Evolutionary conservation across 2,888 invertebrate species (phyloP).

Genomic region (Trichacis sp.): DNA sequence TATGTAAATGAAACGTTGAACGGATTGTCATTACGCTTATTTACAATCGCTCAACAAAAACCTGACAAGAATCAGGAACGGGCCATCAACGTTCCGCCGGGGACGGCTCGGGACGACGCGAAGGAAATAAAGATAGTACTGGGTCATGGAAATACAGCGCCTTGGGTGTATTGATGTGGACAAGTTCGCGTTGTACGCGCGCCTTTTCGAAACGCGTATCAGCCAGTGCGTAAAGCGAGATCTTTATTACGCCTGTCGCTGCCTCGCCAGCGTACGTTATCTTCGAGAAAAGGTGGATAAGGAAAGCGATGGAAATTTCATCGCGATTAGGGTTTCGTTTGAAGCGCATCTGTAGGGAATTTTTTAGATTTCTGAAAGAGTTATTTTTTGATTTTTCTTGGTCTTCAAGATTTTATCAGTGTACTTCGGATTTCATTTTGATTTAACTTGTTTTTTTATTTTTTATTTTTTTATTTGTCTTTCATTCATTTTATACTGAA

Average conservation of each 20-base stretch:
- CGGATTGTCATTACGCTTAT: conserved; percentile 4
- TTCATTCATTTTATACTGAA: no score
- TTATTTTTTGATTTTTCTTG: no score
- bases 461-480: no score
- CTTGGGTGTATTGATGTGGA: background rate
- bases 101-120: background rate
- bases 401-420: no score
- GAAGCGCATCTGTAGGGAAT: no score
- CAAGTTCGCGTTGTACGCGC: background rate
- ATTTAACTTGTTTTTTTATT: no score
- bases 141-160: background rate
- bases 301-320: background rate
- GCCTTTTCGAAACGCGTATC: background rate
- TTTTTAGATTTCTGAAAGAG: no score
- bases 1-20: conserved; percentile 5
- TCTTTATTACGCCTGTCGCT: conserved; percentile 1
- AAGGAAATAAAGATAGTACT: background rate
- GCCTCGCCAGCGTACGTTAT: background rate
- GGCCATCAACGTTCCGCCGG: background rate
- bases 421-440: no score
- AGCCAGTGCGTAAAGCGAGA: background rate
- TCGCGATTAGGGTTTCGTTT: no score
- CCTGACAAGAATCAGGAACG: background rate
- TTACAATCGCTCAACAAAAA: conserved; percentile 6
- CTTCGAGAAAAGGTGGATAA: background rate